These are phyloP conservation scores for Rousettus leschenaultii DNA, from an alignment of 2,113 vertebrate genomes.

Conservation along the genomic window DNA sequence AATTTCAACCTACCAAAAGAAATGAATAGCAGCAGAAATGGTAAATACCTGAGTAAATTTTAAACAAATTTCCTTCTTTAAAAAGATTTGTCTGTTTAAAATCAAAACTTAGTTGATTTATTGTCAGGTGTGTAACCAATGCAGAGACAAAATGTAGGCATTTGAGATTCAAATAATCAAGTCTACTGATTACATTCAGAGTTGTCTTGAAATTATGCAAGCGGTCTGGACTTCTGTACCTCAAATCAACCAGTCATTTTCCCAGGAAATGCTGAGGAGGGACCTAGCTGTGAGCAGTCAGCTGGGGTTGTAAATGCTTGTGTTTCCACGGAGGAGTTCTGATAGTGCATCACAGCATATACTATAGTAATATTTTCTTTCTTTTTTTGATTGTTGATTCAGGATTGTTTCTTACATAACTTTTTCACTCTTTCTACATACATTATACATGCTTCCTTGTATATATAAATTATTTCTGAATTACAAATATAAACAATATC, in stretches of 20 bases:
- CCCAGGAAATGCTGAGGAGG: background rate
- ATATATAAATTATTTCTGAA: background rate
- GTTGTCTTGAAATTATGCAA: background rate
- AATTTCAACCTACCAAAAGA: background rate
- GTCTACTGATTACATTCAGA: background rate
- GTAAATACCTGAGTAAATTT: background rate
- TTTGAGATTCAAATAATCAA: background rate
- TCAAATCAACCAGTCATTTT: background rate
- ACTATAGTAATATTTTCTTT: background rate
- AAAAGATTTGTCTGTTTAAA: background rate
- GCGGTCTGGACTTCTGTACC: rapidly evolving
- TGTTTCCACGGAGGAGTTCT: background rate
- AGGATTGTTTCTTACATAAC: background rate
- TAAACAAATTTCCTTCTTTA: background rate
- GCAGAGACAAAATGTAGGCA: background rate
- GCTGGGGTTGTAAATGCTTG: rapidly evolving
- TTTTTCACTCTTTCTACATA: background rate
- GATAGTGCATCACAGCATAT: background rate
- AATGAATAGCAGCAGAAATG: background rate
- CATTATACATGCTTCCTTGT: background rate
- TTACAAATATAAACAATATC: background rate
- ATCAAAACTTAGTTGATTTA: background rate
- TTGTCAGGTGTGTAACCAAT: background rate
- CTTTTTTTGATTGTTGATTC: background rate
- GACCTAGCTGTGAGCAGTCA: too few species aligned